These are phyloP conservation scores for Rhagium mordax DNA, from an alignment of 2,888 invertebrate species.

Conservation along the genomic window DNA sequence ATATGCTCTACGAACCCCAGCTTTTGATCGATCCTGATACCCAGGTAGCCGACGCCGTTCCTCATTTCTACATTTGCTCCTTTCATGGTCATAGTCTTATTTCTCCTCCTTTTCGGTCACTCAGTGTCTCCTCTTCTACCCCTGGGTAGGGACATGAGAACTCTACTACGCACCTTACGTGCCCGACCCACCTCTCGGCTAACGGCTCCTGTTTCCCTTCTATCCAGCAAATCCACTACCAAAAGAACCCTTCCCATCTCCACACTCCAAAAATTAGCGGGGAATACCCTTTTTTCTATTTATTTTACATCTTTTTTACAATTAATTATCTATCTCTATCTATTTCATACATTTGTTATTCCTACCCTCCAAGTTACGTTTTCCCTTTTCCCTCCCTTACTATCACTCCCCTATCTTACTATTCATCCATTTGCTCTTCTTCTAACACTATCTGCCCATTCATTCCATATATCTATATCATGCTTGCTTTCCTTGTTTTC, in stretches of 20 bases:
- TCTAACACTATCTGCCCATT: no score
- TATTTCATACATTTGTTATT: background rate
- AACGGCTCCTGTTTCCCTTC: background rate
- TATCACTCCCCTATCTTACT: no score
- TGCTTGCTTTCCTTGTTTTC: no score
- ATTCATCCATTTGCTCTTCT: no score
- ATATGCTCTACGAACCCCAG: background rate
- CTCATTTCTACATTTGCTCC: background rate
- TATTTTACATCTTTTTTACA: background rate
- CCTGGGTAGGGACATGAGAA: no score
- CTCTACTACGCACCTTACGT: no score
- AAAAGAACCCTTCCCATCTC: conserved; percentile 2
- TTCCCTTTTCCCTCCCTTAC: background rate
- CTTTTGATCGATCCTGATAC: background rate
- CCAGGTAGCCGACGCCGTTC: background rate
- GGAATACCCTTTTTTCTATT: background rate
- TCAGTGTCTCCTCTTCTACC: no score
- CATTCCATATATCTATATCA: no score
- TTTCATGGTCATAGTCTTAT: background rate
- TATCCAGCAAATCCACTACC: background rate
- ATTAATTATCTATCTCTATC: background rate
- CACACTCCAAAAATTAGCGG: conserved; percentile 11
- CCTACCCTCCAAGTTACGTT: background rate
- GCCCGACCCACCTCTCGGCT: background rate
- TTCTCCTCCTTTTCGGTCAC: background rate